Conservation (phyloP, 2,113 vertebrate species). For the Etia nguti region DNA sequence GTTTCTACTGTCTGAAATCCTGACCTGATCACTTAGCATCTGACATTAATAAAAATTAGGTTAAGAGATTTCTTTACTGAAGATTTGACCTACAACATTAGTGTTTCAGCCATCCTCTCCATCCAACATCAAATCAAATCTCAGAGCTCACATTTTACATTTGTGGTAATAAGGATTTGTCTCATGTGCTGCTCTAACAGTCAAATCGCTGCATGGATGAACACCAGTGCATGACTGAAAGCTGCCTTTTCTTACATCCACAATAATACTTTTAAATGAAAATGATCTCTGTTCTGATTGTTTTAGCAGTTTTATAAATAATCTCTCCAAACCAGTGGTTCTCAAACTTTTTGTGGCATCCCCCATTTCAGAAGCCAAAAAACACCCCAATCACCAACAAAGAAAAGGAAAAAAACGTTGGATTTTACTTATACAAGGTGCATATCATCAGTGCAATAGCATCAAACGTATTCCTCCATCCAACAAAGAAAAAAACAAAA, state of each 20-base stretch:
- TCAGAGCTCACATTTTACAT: not conserved
- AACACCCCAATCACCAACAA: not conserved
- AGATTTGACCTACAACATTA: constrained; percentile 5
- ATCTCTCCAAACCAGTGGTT: not conserved
- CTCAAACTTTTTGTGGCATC: not conserved
- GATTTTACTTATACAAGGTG: not conserved
- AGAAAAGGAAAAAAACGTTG: fast-evolving
- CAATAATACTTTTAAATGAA: not conserved
- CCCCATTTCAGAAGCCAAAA: not conserved
- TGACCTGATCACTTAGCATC: not conserved
- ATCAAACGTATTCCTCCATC: not conserved
- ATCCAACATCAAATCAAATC: not conserved
- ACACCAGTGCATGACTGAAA: no score
- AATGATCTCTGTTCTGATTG: not conserved
- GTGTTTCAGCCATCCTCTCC: not conserved
- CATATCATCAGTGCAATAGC: not conserved
- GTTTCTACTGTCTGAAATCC: not conserved
- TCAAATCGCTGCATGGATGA: not conserved
- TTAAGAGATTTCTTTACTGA: constrained; percentile 20
- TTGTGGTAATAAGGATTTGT: not conserved
- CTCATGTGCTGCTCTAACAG: not conserved
- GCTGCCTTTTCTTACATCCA: not conserved
- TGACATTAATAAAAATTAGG: not conserved
- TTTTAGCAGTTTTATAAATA: not conserved
- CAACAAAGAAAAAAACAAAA: fast-evolving